Conservation (phyloP, 2,797 vertebrate species). For the Phrynocephalus forsythii region DNA sequence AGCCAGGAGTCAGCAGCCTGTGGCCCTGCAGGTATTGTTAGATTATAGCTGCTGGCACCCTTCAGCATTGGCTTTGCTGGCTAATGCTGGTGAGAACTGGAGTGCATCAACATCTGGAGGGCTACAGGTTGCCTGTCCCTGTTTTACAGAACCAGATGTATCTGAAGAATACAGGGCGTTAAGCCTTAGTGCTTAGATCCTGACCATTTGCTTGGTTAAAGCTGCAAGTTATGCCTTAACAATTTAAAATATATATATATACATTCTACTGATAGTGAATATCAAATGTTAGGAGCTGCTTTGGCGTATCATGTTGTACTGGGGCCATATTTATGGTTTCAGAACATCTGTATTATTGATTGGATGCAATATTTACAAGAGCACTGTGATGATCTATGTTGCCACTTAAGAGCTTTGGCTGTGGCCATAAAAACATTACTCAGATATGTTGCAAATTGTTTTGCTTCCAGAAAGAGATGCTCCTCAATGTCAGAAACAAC, state of each 20-base stretch:
- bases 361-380: neutral
- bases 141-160: too few species aligned
- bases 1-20: neutral
- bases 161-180: neutral
- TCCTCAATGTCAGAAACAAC: neutral
- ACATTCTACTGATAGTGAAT: neutral
- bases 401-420: neutral
- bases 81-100: too few species aligned
- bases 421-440: neutral
- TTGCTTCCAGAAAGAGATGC: neutral
- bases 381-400: neutral
- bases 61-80: too few species aligned
- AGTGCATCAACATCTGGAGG: neutral
- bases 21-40: neutral
- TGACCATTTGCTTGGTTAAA: too few species aligned
- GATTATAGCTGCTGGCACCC: too few species aligned
- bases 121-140: neutral
- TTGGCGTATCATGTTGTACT: neutral
- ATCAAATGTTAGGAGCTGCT: neutral
- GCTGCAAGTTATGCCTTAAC: neutral
- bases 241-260: neutral
- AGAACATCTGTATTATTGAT: conserved; percentile 1
- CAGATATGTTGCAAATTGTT: neutral
- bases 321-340: neutral
- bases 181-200: neutral